Base-by-base conservation (phyloP, 2,113 vertebrate genomes). In the Colius striatus region DNA sequence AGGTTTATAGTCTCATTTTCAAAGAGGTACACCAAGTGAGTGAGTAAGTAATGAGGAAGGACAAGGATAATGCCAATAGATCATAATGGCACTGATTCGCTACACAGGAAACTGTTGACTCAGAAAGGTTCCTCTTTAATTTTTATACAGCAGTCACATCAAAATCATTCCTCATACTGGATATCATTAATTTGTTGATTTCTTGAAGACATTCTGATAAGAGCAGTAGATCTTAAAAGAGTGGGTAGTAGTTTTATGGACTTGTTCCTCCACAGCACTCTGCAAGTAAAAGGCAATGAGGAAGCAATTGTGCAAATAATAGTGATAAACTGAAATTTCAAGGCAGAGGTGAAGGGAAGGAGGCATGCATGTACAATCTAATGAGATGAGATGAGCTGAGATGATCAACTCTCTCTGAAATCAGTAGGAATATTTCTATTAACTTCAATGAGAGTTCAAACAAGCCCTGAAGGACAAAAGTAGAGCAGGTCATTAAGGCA, bases 51-150 rank as follows among this genome's bases (percentile, higher is more conserved):
- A 87, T 88, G 75, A 89, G 50, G 65, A 96, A 93, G 62, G 76
- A 86, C 79, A 89, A 90, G 41, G 83, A 95, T 87, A 95, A 95
- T 68, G 53, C 84, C 85, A 92, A 88, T 18, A 94, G 84, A 91
- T 76, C 78, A 91, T 83, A 86, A 65, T 76, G 73, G 82, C 84
- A 95, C 76, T 95, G 92, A 95, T 94, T 92, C 11, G 14, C 74
- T 91, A 81, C 63, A 90, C 60, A 73, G 78, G 53, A 92, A 95
- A 91, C 62, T 68, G 77, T 91, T 90, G 83, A 93, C 21, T 95
- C n/a, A 8, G 60, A 92, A 92, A 87, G 45, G 36, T 58, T 95
- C 27, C 36, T 89, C 77, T 94, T 89, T 78, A 90, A 96, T 92
- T 92, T 91, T 90, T 85, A 53, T 29, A 81, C 1, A 93, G 79